These are phyloP conservation scores for Turritopsis dohrnii DNA, from an alignment of 30 jellyfish, hydroid and myxozoan genomes.

Conservation along the genomic window DNA sequence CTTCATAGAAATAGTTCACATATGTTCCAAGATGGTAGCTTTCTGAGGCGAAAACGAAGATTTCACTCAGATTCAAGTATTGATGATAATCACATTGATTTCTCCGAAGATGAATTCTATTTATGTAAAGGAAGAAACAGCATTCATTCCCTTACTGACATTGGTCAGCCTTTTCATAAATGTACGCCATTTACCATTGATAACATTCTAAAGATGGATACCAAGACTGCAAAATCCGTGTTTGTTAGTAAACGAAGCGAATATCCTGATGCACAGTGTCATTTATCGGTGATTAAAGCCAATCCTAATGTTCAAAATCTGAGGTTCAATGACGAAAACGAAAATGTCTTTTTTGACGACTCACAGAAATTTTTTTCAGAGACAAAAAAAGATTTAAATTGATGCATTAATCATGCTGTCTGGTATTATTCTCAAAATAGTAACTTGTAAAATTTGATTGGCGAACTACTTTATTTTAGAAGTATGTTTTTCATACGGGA, in stretches of 20 bases:
- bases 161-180: not conserved
- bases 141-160: not conserved
- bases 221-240: not conserved
- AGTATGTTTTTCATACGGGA: too few relatives aligned
- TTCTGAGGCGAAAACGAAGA: constrained; percentile 81
- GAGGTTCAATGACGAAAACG: too few relatives aligned
- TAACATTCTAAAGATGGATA: not conserved
- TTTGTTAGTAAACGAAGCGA: not conserved
- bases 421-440: too few relatives aligned
- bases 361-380: too few relatives aligned
- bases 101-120: not conserved
- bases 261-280: not conserved
- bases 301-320: too few relatives aligned
- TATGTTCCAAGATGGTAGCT: constrained; percentile 94
- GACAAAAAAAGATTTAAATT: too few relatives aligned
- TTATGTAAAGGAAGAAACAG: not conserved
- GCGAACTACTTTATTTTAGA: too few relatives aligned
- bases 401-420: too few relatives aligned
- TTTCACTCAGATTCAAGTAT: constrained; percentile 12
- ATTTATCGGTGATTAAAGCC: not conserved
- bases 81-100: not conserved
- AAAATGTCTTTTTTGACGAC: too few relatives aligned
- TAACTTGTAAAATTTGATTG: too few relatives aligned
- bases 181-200: not conserved
- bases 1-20: constrained; percentile 83